Conservation (phyloP, 2,888 invertebrate genomes). For the Eretmocerus hayati region DNA sequence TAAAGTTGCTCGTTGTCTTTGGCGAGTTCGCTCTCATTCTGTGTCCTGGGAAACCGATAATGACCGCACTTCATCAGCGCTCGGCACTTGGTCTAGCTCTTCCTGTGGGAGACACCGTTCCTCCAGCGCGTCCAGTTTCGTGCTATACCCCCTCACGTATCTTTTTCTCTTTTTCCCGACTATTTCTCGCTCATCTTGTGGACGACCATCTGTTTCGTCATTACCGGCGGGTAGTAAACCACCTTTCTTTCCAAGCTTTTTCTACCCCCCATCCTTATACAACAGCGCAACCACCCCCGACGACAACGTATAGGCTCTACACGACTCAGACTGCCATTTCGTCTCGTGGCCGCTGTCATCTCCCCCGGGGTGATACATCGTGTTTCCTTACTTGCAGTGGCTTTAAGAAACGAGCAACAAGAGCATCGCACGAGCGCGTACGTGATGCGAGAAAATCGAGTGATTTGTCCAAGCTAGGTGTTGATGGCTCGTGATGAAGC, state of each 20-base stretch:
- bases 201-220: conserved; percentile 47
- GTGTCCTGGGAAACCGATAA: too few relatives aligned
- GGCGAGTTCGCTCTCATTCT: conserved; percentile 39
- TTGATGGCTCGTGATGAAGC: conserved; percentile 41
- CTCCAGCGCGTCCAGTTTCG: conserved; percentile 27
- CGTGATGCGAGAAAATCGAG: conserved; percentile 45
- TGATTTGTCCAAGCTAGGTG: conserved; percentile 46
- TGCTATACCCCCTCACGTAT: too few relatives aligned
- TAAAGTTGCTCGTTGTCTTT: conserved; percentile 38
- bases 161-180: too few relatives aligned
- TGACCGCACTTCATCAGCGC: conserved; percentile 45
- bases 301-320: too few relatives aligned
- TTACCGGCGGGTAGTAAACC: conserved; percentile 45
- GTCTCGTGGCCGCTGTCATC: conserved; percentile 29
- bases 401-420: too few relatives aligned
- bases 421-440: conserved; percentile 38
- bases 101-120: conserved; percentile 37
- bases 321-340: too few relatives aligned
- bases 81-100: conserved; percentile 27
- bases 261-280: too few relatives aligned
- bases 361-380: conserved; percentile 46
- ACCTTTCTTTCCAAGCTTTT: conserved; percentile 27
- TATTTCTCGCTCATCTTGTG: conserved; percentile 22
- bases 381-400: conserved; percentile 43
- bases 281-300: too few relatives aligned